Base-by-base conservation (phyloP, 2,888 invertebrate species). In the Argyresthia goedartella region DNA sequence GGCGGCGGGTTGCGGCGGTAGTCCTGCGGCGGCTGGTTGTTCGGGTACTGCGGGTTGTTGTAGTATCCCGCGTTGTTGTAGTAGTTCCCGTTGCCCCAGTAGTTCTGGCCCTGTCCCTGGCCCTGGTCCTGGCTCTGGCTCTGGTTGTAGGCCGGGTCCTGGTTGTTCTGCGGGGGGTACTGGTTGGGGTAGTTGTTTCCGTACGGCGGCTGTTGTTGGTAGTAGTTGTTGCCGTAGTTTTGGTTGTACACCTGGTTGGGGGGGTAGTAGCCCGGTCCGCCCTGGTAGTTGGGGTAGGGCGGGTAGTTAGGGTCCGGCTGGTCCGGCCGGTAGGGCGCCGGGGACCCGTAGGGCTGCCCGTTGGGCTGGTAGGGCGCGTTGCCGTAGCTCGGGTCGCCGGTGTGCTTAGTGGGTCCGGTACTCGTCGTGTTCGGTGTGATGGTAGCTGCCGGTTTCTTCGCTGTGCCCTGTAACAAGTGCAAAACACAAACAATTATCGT, bases 361-460 rank as follows among this genome's bases (percentile, higher is more conserved):
- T 81, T 81, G 1, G 80, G 69, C 15, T 75, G 73, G 55, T 71
- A 81, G 1, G 69, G 66, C 1, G 70, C 52, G 49, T 72, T 78
- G 4, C 67, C 69, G 52, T 70, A 77, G 42, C 61, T 60, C n/a
- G 64, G 54, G 1, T 79, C 80, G 35, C 65, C 64, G 6, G 73
- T 70, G 35, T 56, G 54, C 41, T 47, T 54, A 10, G 70, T 62
- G 1, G 73, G 56, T 0, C 67, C 73, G 9, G 71, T 70, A 8
- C 51, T 46, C 42, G 74, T 72, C 14, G 76, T 81, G 56, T 84
- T 87, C 16, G 88, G 88, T 14, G 76, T 79, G 57, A 88, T 86
- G 14, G 87, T 85, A 11, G 87, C 87, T 16, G 88, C 87, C 41
- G 87, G 88, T 57, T 88, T 87, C 59, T 86, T 87, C 10, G 76